Evolutionary conservation across 2,113 vertebrate genomes (phyloP), one percentile per base, ranked within the genome.

Genomic region (Alethe diademata): DNA sequence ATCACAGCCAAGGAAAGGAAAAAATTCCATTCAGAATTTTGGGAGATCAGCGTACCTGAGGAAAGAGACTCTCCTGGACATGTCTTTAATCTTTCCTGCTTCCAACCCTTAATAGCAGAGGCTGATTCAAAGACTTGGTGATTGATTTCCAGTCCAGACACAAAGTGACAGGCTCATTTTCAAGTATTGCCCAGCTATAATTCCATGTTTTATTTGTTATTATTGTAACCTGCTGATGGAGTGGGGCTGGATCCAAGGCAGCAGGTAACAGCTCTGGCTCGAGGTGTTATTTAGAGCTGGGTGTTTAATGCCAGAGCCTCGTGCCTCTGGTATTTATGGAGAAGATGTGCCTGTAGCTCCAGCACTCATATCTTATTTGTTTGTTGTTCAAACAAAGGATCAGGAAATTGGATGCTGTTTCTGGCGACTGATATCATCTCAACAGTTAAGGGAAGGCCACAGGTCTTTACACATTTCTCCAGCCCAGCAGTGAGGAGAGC

Each of bases 101-200:
- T 78, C 85, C 75, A 95, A 72, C 64, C 78, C 78, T 83, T 95
- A 95, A 96, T 78, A 93, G 95, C 64, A 90, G 92, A 64, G 60
- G 56, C 90, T 53, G 92, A 93, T 64, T 92, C 5, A 5, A 90
- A 74, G 90, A 50, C 67, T 45, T 23, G 36, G 82, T 95, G 95
- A 97, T 96, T 91, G 94, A 97, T 97, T 94, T 40, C 94, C 79
- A 47, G 35, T 56, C 36, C 75, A n/a, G 93, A 88, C 67, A 0
- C 92, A 67, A 96, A 94, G 93, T 53, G 96, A 97, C 95, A 97
- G 95, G 75, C 96, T 97, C 95, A 97, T 97, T 97, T 96, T 84
- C 33, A 29, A 95, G 92, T 5, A 76, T 90, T 76, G 95, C 95
- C 76, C 93, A 35, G 93, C 93, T 25, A 93, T 97, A 96, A 97